Evolutionary conservation across 1,140 invertebrate genomes (phyloP).

Genomic region (Drosophila orena): DNA sequence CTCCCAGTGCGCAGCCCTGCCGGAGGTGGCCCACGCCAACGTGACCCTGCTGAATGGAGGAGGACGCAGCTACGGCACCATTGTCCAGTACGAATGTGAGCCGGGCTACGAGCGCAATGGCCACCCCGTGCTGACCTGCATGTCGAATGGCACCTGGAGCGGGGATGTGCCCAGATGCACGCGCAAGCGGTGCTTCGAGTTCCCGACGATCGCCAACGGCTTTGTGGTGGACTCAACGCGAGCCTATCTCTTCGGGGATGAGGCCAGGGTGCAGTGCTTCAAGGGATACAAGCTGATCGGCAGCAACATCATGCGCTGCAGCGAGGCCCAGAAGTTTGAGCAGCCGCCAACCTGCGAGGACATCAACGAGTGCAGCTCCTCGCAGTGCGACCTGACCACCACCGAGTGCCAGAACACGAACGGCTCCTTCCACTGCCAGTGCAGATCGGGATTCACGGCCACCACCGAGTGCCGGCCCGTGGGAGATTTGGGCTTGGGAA

Average conservation of each 20-base stretch:
- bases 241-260: constrained; percentile 94
- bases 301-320: constrained; percentile 95
- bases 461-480: constrained; percentile 95
- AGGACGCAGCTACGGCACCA: constrained; percentile 97
- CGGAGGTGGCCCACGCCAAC: constrained; percentile 94
- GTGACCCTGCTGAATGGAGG: constrained; percentile 96
- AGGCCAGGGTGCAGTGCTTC: constrained; percentile 96
- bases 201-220: constrained; percentile 94
- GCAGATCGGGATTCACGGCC: constrained; percentile 92
- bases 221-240: constrained; percentile 91
- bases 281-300: constrained; percentile 94
- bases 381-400: constrained; percentile 95
- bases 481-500: constrained; percentile 94
- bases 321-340: constrained; percentile 93
- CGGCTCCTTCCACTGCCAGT: constrained; percentile 97
- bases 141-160: constrained; percentile 98
- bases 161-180: constrained; percentile 95
- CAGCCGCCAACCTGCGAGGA: constrained; percentile 95
- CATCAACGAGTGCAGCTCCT: constrained; percentile 95
- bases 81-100: constrained; percentile 97
- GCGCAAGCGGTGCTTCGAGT: constrained; percentile 92
- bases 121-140: constrained; percentile 95
- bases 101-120: constrained; percentile 95
- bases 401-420: constrained; percentile 96
- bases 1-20: constrained; percentile 95